Base-by-base conservation (phyloP, 2,888 invertebrate genomes). In the Leptinotarsa peninsularis region DNA sequence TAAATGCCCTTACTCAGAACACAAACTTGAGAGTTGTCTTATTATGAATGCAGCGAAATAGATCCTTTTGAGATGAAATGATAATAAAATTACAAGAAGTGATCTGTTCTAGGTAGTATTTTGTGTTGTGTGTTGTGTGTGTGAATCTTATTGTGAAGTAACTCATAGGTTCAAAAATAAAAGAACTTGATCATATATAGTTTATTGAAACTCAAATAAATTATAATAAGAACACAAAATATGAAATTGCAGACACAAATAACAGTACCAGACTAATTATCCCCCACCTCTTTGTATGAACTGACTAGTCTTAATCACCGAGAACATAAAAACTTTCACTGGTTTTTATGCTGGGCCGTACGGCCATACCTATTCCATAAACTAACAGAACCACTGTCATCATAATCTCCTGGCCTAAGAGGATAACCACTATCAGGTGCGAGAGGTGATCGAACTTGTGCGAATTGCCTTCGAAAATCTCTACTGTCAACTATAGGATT, bases 291-390 rank as follows among this genome's bases (percentile, higher is more conserved):
- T 76, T 74, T 76, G 72, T 72, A 70, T 70, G 49, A 66, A 66
- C 71, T 74, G 76, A 76, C 76, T 76, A 76, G 76, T 69, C 15
- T 49, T 68, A 27, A 21, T 14, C 18, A 15, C 33, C 10, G 52
- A 49, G 18, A 17, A 66, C 43, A 60, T 23, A 13, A 21, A 17
- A 23, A 69, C 1, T n/a, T 49, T 71, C 69, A 71, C 52, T 66
- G 56, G 17, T 52, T 73, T 63, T 56, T 68, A 52, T 63, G 63
- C 43, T 67, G 66, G 15, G 63, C 66, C 17, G 58, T 71, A 23
- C 81, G 75, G n/a, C 80, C 81, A 63, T 80, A 80, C 27, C 82
- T 74, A 50, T 79, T 78, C 77, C 77, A 80, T 33, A 79, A 67
- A 50, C 52, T 56, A 21, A 50, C 67, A 13, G 72, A 52, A 18